Percentiles rank a stretch among this genome's conserved stretches.
These are phyloP conservation scores for Gymnosoma rotundatum DNA, from an alignment of 2,888 invertebrate species.

Conservation along the genomic window DNA sequence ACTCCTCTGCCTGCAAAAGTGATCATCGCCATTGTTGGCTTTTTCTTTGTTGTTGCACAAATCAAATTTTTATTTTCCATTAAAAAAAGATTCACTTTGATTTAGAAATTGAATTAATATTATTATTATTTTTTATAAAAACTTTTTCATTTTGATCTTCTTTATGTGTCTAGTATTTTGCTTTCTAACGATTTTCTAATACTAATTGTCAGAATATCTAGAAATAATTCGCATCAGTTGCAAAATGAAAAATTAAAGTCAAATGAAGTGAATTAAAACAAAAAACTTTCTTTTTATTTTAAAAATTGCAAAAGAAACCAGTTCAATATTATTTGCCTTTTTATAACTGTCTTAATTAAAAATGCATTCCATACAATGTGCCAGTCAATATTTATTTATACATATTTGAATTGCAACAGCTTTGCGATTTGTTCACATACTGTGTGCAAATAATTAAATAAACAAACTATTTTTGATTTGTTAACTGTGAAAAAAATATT, in stretches of 20 bases:
- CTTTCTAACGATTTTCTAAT: conserved; percentile 18
- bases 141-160: conserved; percentile 17
- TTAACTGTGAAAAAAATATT: not conserved
- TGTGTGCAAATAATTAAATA: not conserved
- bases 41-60: conserved; percentile 18
- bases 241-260: conserved; percentile 15
- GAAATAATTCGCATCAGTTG: conserved; percentile 23
- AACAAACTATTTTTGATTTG: conserved; percentile 5
- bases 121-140: conserved; percentile 15
- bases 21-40: conserved; percentile 17
- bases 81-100: conserved; percentile 32
- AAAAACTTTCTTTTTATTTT: conserved; percentile 56
- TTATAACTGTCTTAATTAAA: conserved; percentile 58
- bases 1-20: conserved; percentile 33
- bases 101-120: conserved; percentile 39
- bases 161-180: not conserved
- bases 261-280: conserved; percentile 12
- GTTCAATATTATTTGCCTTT: conserved; percentile 60
- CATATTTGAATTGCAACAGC: not conserved
- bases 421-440: not conserved
- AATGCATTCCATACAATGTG: conserved; percentile 26
- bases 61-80: conserved; percentile 35
- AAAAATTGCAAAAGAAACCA: conserved; percentile 45
- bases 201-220: conserved; percentile 48
- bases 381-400: not conserved